Base-by-base conservation (phyloP, 2,888 invertebrate species). In the Athripsodes cinereus region DNA sequence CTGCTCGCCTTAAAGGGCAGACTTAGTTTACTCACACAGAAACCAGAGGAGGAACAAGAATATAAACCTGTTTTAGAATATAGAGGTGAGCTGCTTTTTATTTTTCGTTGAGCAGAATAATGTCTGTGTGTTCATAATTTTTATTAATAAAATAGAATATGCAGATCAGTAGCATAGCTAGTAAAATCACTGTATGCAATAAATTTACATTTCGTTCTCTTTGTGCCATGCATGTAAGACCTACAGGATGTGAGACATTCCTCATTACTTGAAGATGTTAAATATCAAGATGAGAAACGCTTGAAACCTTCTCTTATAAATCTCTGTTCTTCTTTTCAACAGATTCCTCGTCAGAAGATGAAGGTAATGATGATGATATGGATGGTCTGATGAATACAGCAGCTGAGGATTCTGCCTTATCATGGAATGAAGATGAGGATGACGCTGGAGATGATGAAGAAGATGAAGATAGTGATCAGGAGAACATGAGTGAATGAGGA, bases 271-370 rank as follows among this genome's bases (percentile, higher is more conserved):
- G n/a, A n/a, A n/a, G n/a, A n/a, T n/a, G n/a, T n/a, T n/a, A n/a
- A n/a, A n/a, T n/a, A n/a, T n/a, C n/a, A n/a, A n/a, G n/a, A n/a
- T n/a, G n/a, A n/a, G n/a, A n/a, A n/a, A n/a, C n/a, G n/a, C n/a
- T n/a, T n/a, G n/a, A n/a, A n/a, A n/a, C n/a, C n/a, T n/a, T n/a
- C n/a, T n/a, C 46, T n/a, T 46, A n/a, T 11, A 46, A 46, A 10
- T 8, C 8, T 34, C 11, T n/a, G n/a, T n/a, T n/a, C 5, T 53
- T 22, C 35, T 55, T 40, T 16, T 22, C 20, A 55, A 2, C 67
- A 77, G 77, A 78, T 40, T 68, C 76, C 1, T 74, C 76, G 26
- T 75, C 76, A 11, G 77, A 76, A 13, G 74, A 73, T 2, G 75
- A 74, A 13, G 69, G 73, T 69, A 72, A 73, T 8, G 65, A 70